A percentile compares a stretch with the other conserved stretches of the same genome.
Conservation (phyloP, 64 coral and sea anemone species). For the Stichodactyla mertensii region DNA sequence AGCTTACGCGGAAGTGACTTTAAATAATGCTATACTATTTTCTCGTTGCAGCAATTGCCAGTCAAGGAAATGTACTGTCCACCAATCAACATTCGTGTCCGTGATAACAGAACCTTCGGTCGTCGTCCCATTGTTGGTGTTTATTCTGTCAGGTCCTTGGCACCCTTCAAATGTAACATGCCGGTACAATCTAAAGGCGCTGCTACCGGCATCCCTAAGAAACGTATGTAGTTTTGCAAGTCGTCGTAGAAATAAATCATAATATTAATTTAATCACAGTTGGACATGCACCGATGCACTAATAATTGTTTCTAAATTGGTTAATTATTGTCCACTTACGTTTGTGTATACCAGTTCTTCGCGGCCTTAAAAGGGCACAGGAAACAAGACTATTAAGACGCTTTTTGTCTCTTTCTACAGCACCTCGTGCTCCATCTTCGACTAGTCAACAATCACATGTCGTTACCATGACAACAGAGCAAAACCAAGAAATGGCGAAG, state of each 20-base stretch:
- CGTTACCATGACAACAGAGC: neutral
- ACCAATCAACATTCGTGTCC: constrained; percentile 87
- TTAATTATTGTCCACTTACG: no score
- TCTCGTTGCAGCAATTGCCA: constrained; percentile 59
- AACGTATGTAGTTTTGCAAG: neutral
- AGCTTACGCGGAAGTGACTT: no score
- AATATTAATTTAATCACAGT: neutral
- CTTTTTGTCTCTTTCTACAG: neutral
- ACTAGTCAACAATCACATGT: constrained; percentile 1
- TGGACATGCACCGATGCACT: no score
- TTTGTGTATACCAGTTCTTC: no score
- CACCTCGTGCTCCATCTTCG: neutral
- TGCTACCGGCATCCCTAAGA: constrained; percentile 1
- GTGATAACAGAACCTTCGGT: constrained; percentile 81
- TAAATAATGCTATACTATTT: neutral
- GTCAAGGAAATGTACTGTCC: constrained; percentile 75
- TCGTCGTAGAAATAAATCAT: neutral
- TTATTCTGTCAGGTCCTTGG: constrained; percentile 65
- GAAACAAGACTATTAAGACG: neutral
- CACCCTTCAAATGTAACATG: constrained; percentile 47
- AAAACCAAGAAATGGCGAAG: neutral
- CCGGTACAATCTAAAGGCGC: constrained; percentile 17
- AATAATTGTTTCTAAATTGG: no score
- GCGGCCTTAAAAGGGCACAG: no score
- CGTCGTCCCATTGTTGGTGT: constrained; percentile 78